Conservation (phyloP, 2,113 vertebrate genomes). For the Bungarus multicinctus region DNA sequence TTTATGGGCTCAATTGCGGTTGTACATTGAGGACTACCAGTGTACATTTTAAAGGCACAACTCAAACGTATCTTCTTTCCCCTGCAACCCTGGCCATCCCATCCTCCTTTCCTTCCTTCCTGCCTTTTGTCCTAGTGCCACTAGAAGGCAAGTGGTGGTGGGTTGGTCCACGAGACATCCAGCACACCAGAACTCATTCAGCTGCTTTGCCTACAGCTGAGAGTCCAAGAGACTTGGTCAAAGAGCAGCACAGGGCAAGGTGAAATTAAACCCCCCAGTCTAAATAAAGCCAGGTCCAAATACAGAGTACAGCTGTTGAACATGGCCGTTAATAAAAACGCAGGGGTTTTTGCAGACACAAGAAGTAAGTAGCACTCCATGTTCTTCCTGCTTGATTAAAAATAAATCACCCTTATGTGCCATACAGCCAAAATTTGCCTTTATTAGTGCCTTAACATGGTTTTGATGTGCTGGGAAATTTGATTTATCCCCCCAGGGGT, state of each 20-base stretch:
- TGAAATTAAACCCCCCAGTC: background rate
- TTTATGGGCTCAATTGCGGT: no score
- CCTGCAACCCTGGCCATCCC: no score
- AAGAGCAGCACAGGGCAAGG: background rate
- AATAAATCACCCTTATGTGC: background rate
- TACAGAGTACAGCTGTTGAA: background rate
- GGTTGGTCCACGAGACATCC: background rate
- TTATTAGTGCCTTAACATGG: background rate
- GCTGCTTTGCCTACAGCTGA: background rate
- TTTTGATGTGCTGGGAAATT: background rate
- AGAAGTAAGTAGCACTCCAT: no score
- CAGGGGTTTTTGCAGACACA: background rate
- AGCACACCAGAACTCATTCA: background rate
- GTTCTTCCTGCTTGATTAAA: background rate
- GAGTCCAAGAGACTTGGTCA: background rate
- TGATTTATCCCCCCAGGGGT: background rate
- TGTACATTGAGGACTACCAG: fast-evolving
- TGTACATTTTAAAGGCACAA: background rate
- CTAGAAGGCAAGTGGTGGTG: background rate
- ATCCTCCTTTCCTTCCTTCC: background rate
- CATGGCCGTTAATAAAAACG: background rate
- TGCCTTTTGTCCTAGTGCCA: background rate
- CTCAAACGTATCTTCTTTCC: background rate
- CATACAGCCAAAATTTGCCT: background rate
- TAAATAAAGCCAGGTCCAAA: background rate